Evolutionary conservation across 2,888 invertebrate species (phyloP), one percentile per base, ranked within the genome.

Genomic region (Junonia oenone): DNA sequence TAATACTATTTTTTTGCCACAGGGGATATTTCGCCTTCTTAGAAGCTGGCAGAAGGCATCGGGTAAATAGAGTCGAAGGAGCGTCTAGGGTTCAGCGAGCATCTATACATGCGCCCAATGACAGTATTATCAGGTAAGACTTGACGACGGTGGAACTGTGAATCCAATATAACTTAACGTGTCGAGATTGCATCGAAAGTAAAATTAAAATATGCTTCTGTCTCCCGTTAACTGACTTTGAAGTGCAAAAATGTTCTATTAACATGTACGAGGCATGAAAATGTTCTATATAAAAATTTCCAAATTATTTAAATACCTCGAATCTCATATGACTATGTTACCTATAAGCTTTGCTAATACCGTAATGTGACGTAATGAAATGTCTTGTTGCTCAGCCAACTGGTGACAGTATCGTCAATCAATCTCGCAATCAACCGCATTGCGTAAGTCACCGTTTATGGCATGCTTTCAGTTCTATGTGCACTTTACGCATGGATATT

Each of bases 361-460:
- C 72, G 81, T 85, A 79, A 72, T 83, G 86, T 87, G 85, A 86
- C 78, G 82, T 85, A 86, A 86, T 85, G 81, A 83, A 75, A 76
- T 88, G 82, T 88, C 81, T 89, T 85, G 78, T 83, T 91, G 90
- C 91, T 92, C 94, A 96, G 96, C 94, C 95, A 96, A 93, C 95
- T 96, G 93, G 95, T 95, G 94, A 96, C 95, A 91, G 95, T 96
- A 91, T 96, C 96, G 85, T 94, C 96, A 91, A 96, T 96, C 93
- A 96, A 96, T 94, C 94, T 96, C 91, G 95, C 95, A 92, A 93
- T 96, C 93, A 95, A 96, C 94, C 93, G 96, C 92, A 96, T 96
- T 91, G 95, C 95, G 96, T 96, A 96, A 96, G 96, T 96, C 91
- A 79, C 81, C 75, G 76, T 66, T 66, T 68, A 67, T 62, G 65